A percentile compares a stretch with the other conserved stretches of the same genome.
phyloP scores from a whole-genome alignment of 2,113 vertebrate genomes.

The Campylomormyrus numenius region DNA sequence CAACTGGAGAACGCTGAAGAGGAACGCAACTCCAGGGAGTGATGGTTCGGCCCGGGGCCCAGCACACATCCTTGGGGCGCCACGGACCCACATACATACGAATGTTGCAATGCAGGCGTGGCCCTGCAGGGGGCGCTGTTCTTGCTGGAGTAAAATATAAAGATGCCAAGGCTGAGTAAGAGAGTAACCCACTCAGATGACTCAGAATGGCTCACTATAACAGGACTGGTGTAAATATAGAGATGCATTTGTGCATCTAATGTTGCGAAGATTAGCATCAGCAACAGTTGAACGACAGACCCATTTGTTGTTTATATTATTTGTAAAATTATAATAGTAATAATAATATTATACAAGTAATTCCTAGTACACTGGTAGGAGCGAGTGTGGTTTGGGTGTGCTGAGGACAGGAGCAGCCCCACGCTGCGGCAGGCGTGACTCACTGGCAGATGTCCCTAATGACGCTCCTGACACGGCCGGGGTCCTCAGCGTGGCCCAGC shows the following conservation, averaged over 20 bases:
- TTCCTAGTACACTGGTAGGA: neutral
- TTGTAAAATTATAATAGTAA: neutral
- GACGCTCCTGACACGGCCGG: constrained; percentile 8
- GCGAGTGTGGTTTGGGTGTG: neutral
- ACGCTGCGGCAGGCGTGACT: neutral
- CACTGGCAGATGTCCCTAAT: constrained; percentile 12
- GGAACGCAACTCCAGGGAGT: constrained; percentile 73
- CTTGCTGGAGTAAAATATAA: neutral
- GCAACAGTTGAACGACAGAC: neutral
- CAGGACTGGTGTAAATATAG: neutral
- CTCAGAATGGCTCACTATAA: neutral
- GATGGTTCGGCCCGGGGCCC: neutral
- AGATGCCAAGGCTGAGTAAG: neutral
- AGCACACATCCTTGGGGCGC: neutral
- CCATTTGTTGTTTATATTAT: neutral
- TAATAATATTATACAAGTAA: neutral
- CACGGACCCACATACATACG: neutral
- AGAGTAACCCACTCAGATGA: neutral
- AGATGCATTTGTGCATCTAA: neutral
- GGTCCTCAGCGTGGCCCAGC: neutral
- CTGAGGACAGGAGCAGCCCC: neutral
- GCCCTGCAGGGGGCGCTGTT: neutral
- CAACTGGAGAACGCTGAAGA: constrained; percentile 81
- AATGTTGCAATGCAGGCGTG: neutral
- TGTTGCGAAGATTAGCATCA: neutral